Evolutionary conservation across 2,888 invertebrate species (phyloP).

Genomic region (Volucella zonaria): DNA sequence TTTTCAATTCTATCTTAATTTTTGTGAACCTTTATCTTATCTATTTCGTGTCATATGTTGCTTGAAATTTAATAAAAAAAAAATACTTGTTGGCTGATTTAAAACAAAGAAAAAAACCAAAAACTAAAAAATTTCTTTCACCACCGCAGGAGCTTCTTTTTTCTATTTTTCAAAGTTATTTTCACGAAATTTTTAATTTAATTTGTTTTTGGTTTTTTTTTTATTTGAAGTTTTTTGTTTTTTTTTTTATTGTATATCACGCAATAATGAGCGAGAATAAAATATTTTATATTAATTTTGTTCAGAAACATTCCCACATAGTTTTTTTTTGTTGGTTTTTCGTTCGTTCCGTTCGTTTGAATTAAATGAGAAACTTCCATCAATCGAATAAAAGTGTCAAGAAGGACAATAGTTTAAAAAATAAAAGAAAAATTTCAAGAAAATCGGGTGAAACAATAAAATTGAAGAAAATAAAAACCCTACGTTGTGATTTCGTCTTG

Average conservation of each 20-base stretch:
- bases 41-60: constrained; percentile 34
- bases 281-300: constrained; percentile 64
- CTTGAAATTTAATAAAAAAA: neutral
- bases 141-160: constrained; percentile 62
- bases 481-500: constrained; percentile 61
- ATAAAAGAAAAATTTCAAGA: constrained; percentile 16
- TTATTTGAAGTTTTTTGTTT: constrained; percentile 33
- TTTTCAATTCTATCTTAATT: constrained; percentile 29
- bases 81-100: neutral
- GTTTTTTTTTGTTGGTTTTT: constrained; percentile 58
- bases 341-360: constrained; percentile 64
- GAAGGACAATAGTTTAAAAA: constrained; percentile 54
- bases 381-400: constrained; percentile 45
- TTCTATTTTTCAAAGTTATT: constrained; percentile 9
- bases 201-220: constrained; percentile 35
- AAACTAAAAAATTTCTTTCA: constrained; percentile 44
- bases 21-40: constrained; percentile 26
- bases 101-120: constrained; percentile 17
- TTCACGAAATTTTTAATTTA: constrained; percentile 13
- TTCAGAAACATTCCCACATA: constrained; percentile 74
- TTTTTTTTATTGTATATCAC: constrained; percentile 49
- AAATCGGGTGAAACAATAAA: no score
- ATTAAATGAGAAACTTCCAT: constrained; percentile 33
- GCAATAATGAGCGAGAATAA: constrained; percentile 60
- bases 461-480: no score